Evolutionary conservation across 2,888 invertebrate species (phyloP), one percentile per base, ranked within the genome.

Genomic region (Epistrophe grossulariae): DNA sequence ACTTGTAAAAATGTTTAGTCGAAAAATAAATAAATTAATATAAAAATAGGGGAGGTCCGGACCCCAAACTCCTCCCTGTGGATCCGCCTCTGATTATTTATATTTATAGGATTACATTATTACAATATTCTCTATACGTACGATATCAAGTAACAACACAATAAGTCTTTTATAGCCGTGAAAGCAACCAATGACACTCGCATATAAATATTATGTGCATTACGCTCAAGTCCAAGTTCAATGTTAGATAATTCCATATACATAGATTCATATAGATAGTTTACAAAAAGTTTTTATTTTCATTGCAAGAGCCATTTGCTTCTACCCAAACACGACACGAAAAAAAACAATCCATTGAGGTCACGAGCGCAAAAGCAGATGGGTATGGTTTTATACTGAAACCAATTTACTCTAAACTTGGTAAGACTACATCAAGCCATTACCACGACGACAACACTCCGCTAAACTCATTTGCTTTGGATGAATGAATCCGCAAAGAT

Each of bases 181-280:
- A 8, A 24, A 40, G 24, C n/a, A 55, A 43, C 40, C 24, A 70
- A 40, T 24, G 70, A 70, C 66, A 70, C 35, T 70, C 40, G n/a
- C 59, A 40, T 60, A n/a, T 62, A 17, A 10, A 7, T 7, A 31
- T 31, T 5, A 38, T 60, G 19, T 24, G n/a, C 52, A 40, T 28
- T 19, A 68, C 13, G 0, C 45, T 43, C 76, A 80, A 80, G 84
- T 84, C 71, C 84, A 84, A 84, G 84, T 80, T 84, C 84, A 84
- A 77, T 80, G 84, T 84, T 77, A 80, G 60, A 68, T 73, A 80
- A 84, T 68, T 66, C 57, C 57, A 64, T 3, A 24, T 24, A 24
- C 24, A 24, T 50, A 76, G 45, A 15, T 38, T 71, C 77, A 64
- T 76, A 52, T 48, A 31, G 1, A 24, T 24, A 24, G 5, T n/a